These are phyloP conservation scores for Xylophagus ater DNA, from an alignment of 2,888 invertebrate species.

Conservation along the genomic window DNA sequence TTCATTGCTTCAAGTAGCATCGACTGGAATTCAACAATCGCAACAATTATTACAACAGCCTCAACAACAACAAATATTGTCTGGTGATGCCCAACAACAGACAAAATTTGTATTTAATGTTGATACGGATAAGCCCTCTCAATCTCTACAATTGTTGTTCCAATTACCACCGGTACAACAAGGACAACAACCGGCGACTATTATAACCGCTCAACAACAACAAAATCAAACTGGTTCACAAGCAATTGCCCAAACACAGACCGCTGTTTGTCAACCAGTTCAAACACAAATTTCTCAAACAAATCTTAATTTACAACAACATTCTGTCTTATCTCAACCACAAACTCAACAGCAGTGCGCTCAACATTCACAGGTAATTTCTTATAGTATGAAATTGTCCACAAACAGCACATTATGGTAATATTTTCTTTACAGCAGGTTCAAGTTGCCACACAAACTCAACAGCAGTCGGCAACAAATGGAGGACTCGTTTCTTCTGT, in stretches of 20 bases:
- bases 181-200: slow-evolving; percentile 20
- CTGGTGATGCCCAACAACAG: slow-evolving; percentile 29
- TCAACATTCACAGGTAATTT: slow-evolving; percentile 25
- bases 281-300: slow-evolving; percentile 30
- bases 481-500: slow-evolving; percentile 22
- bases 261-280: slow-evolving; percentile 11
- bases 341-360: slow-evolving; percentile 37
- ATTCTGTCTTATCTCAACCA: slow-evolving; percentile 12
- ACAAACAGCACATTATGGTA: too few species aligned
- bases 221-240: slow-evolving; percentile 21
- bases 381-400: too few species aligned
- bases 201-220: slow-evolving; percentile 22
- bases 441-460: slow-evolving; percentile 53
- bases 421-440: slow-evolving; percentile 40
- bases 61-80: slow-evolving; percentile 15
- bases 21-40: slow-evolving; percentile 24
- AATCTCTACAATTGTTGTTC: slow-evolving; percentile 36
- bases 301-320: slow-evolving; percentile 31
- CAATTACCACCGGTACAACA: slow-evolving; percentile 32
- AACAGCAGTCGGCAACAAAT: slow-evolving; percentile 29
- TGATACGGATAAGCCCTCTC: slow-evolving; percentile 35
- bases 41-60: slow-evolving; percentile 23
- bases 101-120: slow-evolving; percentile 39
- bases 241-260: slow-evolving; percentile 11
- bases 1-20: slow-evolving; percentile 13